Evolutionary conservation across 2,888 invertebrate species (phyloP).

Genomic region (Apoda limacodes): DNA sequence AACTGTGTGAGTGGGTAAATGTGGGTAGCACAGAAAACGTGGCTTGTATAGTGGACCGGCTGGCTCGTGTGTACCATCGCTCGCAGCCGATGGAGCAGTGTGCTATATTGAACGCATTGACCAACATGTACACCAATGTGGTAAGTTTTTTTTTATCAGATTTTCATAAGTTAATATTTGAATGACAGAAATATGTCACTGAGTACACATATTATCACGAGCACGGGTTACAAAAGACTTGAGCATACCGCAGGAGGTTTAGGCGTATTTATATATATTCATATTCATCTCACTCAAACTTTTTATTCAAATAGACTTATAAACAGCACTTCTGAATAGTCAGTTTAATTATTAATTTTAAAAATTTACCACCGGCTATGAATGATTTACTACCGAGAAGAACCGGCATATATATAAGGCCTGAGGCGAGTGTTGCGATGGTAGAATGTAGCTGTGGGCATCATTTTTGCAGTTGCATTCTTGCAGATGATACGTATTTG

Average conservation of each 20-base stretch:
- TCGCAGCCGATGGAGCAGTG: conserved; percentile 45
- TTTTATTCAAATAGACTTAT: too few species aligned
- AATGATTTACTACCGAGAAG: too few species aligned
- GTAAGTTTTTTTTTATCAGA: conserved; percentile 29
- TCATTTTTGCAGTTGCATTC: too few species aligned
- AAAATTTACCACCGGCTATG: too few species aligned
- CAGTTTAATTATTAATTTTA: too few species aligned
- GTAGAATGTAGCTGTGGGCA: too few species aligned
- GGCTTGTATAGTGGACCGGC: conserved; percentile 30
- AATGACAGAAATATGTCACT: not conserved
- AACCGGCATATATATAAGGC: not conserved
- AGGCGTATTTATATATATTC: not conserved
- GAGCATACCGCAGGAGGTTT: too few species aligned
- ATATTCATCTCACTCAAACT: too few species aligned
- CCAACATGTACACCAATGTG: conserved; percentile 48
- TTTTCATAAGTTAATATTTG: not conserved
- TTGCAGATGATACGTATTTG: too few species aligned
- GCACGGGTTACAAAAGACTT: too few species aligned
- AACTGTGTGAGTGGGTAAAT: conserved; percentile 49
- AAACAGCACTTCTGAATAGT: too few species aligned
- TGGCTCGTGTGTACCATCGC: conserved; percentile 34
- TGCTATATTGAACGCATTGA: conserved; percentile 38
- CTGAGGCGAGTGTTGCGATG: conserved; percentile 5
- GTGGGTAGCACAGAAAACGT: conserved; percentile 35
- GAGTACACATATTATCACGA: too few species aligned